Conservation (phyloP, 2,113 vertebrate genomes). For the Oreocharis arfaki region DNA sequence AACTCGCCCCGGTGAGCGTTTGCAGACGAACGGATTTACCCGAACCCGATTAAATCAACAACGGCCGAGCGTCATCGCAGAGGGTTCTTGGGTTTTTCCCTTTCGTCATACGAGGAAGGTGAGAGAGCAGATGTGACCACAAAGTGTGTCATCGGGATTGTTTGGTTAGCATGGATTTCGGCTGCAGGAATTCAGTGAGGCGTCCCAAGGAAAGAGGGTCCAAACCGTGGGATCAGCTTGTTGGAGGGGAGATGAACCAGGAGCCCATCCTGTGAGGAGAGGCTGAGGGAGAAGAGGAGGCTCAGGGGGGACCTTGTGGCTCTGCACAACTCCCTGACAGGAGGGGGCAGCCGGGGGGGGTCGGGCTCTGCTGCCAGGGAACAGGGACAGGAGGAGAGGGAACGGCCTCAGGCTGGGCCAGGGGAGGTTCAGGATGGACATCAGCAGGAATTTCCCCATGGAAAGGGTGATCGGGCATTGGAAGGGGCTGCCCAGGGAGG, state of each 20-base stretch:
- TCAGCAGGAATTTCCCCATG: not conserved
- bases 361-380: accelerated
- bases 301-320: accelerated
- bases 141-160: not conserved
- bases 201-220: not conserved
- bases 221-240: accelerated
- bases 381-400: not conserved
- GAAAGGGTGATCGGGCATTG: accelerated
- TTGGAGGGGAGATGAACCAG: not conserved
- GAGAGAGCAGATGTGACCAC: not conserved
- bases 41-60: not conserved
- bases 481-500: not conserved
- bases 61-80: not conserved
- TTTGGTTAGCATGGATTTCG: accelerated
- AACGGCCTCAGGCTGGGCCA: not conserved
- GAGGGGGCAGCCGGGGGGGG: not conserved
- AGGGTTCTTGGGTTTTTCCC: not conserved
- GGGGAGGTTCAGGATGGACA: not conserved
- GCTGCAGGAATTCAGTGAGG: not conserved
- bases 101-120: not conserved
- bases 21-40: not conserved
- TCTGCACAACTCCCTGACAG: not conserved
- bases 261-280: too few relatives aligned
- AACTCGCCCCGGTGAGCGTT: accelerated
- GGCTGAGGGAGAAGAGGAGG: not conserved